Base-by-base conservation (phyloP, 1,140 invertebrate species). In the Heliconius eleuchia region DNA sequence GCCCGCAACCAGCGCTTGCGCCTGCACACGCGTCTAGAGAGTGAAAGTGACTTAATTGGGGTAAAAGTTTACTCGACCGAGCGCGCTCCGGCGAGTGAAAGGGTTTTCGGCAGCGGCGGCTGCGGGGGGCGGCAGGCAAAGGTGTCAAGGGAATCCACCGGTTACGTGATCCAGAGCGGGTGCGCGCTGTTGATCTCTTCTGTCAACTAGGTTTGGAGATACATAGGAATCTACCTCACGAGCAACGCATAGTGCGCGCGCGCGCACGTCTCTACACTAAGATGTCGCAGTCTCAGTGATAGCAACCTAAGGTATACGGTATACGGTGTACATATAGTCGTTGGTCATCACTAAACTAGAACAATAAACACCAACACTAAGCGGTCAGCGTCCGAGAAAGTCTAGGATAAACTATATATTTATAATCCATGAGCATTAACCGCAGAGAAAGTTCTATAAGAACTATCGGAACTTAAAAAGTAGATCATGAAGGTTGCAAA, bases 41-140 rank as follows among this genome's bases (percentile, higher is more conserved):
- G 86, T 85, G 86, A 88, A 88, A 88, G 86, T 86, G 71, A 83
- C 76, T 73, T 85, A 88, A 87, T 85, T 84, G 80, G 80, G 80
- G 80, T 83, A 84, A 86, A 80, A 81, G 80, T 86, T 84, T 85
- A 86, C 79, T 78, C 78, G 78, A 82, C 82, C 83, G 77, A 80
- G 71, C 72, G 83, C 81, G 83, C 80, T 81, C 79, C 76, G 39
- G 50, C 23, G 73, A 86, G 85, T 86, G 86, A 86, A 86, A 86
- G 86, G 82, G 82, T 82, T 83, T 81, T 80, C 77, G 74, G 76
- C 55, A 19, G 42, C 37, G 73, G n/a, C 55, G 30, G 18, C 19
- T 57, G 19, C 55, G n/a, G 50, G 55, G n/a, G 55, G 13, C 50
- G 71, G 42, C 42, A 30, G 50, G 13, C n/a, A 79, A 77, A 55